These are phyloP conservation scores for Zygaena filipendulae DNA, from an alignment of 2,888 invertebrate genomes.

Conservation along the genomic window DNA sequence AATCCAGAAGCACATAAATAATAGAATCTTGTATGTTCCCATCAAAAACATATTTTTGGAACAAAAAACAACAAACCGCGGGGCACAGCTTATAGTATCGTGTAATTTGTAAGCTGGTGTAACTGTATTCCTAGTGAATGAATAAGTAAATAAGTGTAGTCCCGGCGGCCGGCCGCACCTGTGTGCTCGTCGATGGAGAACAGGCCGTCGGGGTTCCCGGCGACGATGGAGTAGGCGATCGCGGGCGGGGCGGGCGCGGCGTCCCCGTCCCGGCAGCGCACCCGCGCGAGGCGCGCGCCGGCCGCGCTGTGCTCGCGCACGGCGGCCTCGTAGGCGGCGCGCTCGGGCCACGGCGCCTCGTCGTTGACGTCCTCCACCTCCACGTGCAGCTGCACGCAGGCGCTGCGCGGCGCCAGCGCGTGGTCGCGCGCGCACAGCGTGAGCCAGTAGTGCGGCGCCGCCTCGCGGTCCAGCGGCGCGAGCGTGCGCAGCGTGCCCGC, in stretches of 20 bases:
- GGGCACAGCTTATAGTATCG: no score
- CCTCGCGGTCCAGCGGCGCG: slow-evolving; percentile 89
- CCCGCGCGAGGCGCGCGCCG: slow-evolving; percentile 77
- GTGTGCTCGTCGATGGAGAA: slow-evolving; percentile 87
- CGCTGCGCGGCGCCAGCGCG: slow-evolving; percentile 85
- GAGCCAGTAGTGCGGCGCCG: slow-evolving; percentile 90
- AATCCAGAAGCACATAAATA: no score
- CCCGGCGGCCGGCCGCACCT: no score
- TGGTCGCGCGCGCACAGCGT: slow-evolving; percentile 94
- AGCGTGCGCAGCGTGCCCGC: slow-evolving; percentile 87
- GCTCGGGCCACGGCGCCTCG: slow-evolving; percentile 89
- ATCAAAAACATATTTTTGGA: no score
- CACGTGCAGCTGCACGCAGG: slow-evolving; percentile 77
- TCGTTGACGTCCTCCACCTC: slow-evolving; percentile 94
- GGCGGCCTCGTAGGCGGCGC: slow-evolving; percentile 85
- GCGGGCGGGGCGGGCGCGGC: slow-evolving; percentile 75
- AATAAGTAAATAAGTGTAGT: no score
- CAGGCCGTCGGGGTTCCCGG: slow-evolving; percentile 92
- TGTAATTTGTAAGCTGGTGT: no score
- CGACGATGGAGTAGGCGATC: slow-evolving; percentile 82
- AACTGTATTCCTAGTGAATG: no score
- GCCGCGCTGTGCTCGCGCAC: slow-evolving; percentile 82
- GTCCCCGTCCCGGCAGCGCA: slow-evolving; percentile 85
- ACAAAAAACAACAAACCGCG: no score
- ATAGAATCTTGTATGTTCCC: no score